Evolutionary conservation across 2,113 vertebrate genomes (phyloP).

Genomic region (Zosterops pallidus): DNA sequence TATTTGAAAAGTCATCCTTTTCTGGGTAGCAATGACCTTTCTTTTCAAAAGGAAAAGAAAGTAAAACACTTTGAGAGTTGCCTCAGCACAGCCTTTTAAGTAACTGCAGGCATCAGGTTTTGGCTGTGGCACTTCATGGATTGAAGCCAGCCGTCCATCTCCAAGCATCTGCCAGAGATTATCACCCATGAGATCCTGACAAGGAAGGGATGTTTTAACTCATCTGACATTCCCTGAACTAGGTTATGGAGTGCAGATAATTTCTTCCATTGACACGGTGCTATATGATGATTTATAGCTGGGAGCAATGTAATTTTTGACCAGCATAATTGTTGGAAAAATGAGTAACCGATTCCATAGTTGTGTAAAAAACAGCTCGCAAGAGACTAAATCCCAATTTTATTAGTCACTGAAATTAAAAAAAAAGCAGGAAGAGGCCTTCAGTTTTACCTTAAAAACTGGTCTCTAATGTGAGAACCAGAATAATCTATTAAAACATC

Average conservation of each 20-base stretch:
- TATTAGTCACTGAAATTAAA: background rate
- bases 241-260: background rate
- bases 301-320: background rate
- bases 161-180: background rate
- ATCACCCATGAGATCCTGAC: background rate
- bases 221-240: background rate
- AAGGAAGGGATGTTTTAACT: background rate
- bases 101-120: background rate
- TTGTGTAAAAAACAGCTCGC: background rate
- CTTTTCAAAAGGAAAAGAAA: background rate
- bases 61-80: background rate
- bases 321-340: background rate
- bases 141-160: background rate
- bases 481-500: constrained; percentile 13
- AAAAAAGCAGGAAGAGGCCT: background rate
- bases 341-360: background rate
- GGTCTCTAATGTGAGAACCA: background rate
- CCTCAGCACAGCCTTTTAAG: background rate
- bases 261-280: background rate
- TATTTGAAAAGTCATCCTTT: background rate
- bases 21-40: background rate
- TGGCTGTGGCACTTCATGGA: background rate
- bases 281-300: background rate
- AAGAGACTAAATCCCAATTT: background rate
- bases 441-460: constrained; percentile 1